phyloP scores from a whole-genome alignment of 2,888 invertebrate species.

The Ornithoptera priamus region DNA sequence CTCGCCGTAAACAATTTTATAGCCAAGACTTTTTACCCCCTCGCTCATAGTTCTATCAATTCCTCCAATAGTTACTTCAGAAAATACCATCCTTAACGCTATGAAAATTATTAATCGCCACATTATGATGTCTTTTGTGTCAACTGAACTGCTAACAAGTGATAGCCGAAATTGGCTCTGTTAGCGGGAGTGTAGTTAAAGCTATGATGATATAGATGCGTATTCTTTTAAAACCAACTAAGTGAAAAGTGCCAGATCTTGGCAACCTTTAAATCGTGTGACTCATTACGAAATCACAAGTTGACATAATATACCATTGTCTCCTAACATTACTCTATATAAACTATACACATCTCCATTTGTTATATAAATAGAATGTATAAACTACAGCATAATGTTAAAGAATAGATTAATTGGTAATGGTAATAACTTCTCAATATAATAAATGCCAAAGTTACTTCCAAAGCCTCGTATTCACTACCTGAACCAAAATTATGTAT shows the following conservation, averaged over 20 bases:
- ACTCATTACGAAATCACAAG: background rate
- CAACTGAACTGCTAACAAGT: slow-evolving; percentile 8
- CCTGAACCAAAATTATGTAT: too few relatives aligned
- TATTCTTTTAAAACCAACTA: slow-evolving; percentile 16
- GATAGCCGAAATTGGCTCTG: slow-evolving; percentile 32
- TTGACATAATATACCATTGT: slow-evolving; percentile 20
- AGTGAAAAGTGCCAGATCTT: slow-evolving; percentile 16
- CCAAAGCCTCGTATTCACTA: too few relatives aligned
- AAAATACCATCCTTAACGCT: slow-evolving; percentile 34
- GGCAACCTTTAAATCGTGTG: slow-evolving; percentile 6
- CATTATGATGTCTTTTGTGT: slow-evolving; percentile 42
- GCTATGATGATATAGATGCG: slow-evolving; percentile 40
- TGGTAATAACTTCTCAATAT: background rate
- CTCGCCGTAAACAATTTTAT: slow-evolving; percentile 59
- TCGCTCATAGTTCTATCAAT: slow-evolving; percentile 51
- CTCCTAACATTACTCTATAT: slow-evolving; percentile 8
- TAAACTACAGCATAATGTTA: background rate
- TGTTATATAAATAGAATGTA: slow-evolving; percentile 1
- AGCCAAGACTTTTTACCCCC: slow-evolving; percentile 53
- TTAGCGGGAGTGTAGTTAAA: slow-evolving; percentile 36
- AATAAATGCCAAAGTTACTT: background rate
- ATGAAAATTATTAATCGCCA: slow-evolving; percentile 38
- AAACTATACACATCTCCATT: background rate
- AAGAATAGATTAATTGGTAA: background rate
- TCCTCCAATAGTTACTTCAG: slow-evolving; percentile 45